phyloP scores from a whole-genome alignment of 2,113 vertebrate species.

The Noturus placidus region DNA sequence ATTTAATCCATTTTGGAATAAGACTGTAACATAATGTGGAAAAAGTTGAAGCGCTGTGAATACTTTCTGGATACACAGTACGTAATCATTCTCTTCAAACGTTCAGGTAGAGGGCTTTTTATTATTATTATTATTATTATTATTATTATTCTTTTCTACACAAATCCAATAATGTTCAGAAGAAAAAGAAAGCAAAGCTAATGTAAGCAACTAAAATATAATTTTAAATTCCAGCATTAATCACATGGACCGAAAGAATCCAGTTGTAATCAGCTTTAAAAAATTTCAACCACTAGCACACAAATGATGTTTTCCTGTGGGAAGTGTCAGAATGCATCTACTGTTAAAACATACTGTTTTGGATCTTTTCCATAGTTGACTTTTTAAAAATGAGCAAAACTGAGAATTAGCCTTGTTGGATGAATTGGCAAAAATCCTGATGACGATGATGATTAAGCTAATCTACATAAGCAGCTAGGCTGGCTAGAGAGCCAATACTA shows the following conservation, averaged over 20 bases:
- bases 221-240: constrained; percentile 39
- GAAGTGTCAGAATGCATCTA: background rate
- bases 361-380: background rate
- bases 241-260: background rate
- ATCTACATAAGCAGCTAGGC: background rate
- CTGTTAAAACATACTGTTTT: background rate
- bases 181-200: background rate
- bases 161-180: background rate
- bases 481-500: background rate
- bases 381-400: background rate
- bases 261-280: background rate
- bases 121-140: too few species aligned
- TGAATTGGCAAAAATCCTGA: too few species aligned
- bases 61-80: too few species aligned
- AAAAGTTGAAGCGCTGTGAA: too few species aligned
- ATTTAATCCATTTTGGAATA: too few species aligned
- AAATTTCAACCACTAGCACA: background rate
- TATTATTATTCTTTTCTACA: background rate
- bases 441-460: background rate
- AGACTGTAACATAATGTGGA: too few species aligned
- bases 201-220: constrained; percentile 28
- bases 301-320: background rate
- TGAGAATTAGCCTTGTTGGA: background rate
- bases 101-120: background rate
- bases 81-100: background rate